Evolutionary conservation across 2,797 vertebrate species (phyloP).

Genomic region (Stomatorhinus walkeri): DNA sequence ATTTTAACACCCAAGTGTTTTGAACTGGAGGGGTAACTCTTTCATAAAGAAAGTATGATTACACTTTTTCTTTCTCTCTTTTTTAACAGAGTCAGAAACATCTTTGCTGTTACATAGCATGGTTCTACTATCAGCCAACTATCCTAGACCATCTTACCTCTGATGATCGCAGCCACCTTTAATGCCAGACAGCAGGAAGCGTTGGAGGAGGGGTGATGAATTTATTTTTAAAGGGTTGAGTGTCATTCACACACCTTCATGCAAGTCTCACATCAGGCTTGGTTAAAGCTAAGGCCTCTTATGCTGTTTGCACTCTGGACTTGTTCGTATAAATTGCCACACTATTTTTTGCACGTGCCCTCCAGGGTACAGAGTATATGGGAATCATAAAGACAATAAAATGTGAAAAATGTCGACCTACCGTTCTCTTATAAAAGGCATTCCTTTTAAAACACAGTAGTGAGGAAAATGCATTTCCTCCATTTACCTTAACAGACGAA

Average conservation of each 20-base stretch:
- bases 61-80: not conserved
- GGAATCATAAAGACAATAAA: not conserved
- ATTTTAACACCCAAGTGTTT: not conserved
- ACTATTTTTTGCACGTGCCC: not conserved
- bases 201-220: not conserved
- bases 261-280: not conserved
- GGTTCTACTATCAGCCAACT: conserved; percentile 78
- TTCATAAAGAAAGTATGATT: not conserved
- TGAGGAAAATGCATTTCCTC: too few species aligned
- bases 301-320: not conserved
- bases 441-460: not conserved
- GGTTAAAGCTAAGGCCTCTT: not conserved
- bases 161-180: conserved; percentile 21
- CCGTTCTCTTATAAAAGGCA: not conserved
- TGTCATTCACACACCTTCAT: not conserved
- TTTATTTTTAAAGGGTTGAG: not conserved
- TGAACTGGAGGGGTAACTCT: not conserved
- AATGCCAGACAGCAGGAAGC: not conserved
- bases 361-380: not conserved
- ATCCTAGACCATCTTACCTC: conserved; percentile 29
- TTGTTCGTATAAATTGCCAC: not conserved
- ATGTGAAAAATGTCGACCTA: not conserved
- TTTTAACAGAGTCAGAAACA: conserved; percentile 68
- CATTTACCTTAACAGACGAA: not conserved
- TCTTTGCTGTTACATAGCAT: conserved; percentile 81